Evolutionary conservation across 2,888 invertebrate genomes (phyloP), one percentile per base, ranked within the genome.

Genomic region (Erebia aethiops): DNA sequence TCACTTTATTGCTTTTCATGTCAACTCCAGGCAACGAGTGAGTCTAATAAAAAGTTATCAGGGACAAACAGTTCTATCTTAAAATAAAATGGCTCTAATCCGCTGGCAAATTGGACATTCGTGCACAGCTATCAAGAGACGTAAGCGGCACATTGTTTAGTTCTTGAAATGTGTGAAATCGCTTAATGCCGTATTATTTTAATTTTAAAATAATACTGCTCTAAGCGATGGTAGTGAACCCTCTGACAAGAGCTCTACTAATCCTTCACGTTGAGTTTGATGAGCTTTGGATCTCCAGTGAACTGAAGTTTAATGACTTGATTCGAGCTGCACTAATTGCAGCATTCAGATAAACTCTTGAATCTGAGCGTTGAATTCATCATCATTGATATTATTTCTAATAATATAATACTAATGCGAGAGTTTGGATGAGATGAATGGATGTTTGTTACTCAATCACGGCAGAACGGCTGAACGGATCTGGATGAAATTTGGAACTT

Each of bases 41-140:
- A 41, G 52, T 58, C 46, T 57, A 46, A 67, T 67, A 58, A 51
- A 67, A 67, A 67, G 58, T 67, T 67, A 13, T 51, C 13, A 60
- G 11, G 58, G 60, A 67, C 35, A 41, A 54, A 7, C 49, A 14
- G 49, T 49, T 14, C 46, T 18, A 16, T 16, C 16, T 60, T 60
- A n/a, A 57, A 60, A 60, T 60, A 35, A 9, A 60, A 41, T 43
- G n/a, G 9, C n/a, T 35, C 26, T 10, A 16, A 41, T n/a, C 41
- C 60, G 14, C 5, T 41, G 11, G 2, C 16, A n/a, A 60, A 60
- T 41, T 46, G 7, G 16, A 46, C 2, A 13, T 46, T 11, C 11
- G 35, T 35, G 35, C 35, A 35, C 35, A 7, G 35, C 35, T 2
- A 35, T 35, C 7, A 35, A 7, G 46, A 11, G 46, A 46, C 10